Evolutionary conservation across 2,888 invertebrate species (phyloP).

Genomic region (Mycalesis mineus): DNA sequence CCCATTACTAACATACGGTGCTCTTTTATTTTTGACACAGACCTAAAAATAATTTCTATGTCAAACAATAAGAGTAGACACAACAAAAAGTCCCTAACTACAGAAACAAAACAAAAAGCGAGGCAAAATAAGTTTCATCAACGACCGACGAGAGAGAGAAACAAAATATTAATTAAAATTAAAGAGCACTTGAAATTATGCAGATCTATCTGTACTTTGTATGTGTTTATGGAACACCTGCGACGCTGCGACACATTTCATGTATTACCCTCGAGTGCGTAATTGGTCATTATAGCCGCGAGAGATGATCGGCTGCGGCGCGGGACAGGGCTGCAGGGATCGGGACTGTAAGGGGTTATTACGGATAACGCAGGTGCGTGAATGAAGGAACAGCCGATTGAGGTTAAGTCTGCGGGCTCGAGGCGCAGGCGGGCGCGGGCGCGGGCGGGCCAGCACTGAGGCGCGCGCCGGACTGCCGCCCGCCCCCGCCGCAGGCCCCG

Average conservation of each 20-base stretch:
- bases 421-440: conserved; percentile 70
- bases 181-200: conserved; percentile 11
- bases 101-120: background rate
- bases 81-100: background rate
- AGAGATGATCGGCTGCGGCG: background rate
- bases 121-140: background rate
- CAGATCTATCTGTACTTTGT: background rate
- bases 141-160: background rate
- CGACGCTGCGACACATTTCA: conserved; percentile 18
- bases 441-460: conserved; percentile 73
- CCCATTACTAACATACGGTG: conserved; percentile 40
- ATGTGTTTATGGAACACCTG: conserved; percentile 18
- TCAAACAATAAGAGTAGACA: background rate
- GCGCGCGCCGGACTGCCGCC: conserved; percentile 63
- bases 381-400: conserved; percentile 51
- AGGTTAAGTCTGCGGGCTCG: conserved; percentile 68
- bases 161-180: background rate
- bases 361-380: conserved; percentile 53
- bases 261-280: conserved; percentile 5
- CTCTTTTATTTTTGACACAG: background rate
- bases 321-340: conserved; percentile 10
- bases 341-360: conserved; percentile 27
- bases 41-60: background rate
- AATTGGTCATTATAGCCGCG: conserved; percentile 1
- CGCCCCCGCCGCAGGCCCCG: conserved; percentile 43